These are phyloP conservation scores for Calameuta filiformis DNA, from an alignment of 2,888 invertebrate species.

Conservation along the genomic window DNA sequence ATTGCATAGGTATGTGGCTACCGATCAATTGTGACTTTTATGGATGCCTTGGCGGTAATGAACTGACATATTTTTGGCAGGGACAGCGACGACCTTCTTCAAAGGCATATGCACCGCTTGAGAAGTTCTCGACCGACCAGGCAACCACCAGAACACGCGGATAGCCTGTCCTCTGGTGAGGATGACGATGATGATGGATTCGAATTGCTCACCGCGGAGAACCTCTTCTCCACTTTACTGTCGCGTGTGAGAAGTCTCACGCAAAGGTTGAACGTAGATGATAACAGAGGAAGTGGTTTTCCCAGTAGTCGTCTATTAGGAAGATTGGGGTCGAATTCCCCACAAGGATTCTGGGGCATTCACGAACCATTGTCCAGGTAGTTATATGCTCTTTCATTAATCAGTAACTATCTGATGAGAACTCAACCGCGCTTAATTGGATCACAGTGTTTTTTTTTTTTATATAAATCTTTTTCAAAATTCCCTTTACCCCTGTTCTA, in stretches of 20 bases:
- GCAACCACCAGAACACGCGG: slow-evolving; percentile 76
- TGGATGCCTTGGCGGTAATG: neutral
- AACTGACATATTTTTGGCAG: slow-evolving; percentile 24
- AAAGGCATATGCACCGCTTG: slow-evolving; percentile 60
- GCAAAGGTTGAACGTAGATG: slow-evolving; percentile 86
- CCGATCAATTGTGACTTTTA: neutral
- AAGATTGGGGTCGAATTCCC: slow-evolving; percentile 60
- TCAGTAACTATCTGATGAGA: neutral
- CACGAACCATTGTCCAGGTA: slow-evolving; percentile 69
- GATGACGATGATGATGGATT: slow-evolving; percentile 92
- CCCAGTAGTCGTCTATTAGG: slow-evolving; percentile 73
- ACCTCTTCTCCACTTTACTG: slow-evolving; percentile 86
- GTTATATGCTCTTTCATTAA: slow-evolving; percentile 25
- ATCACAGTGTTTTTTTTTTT: neutral
- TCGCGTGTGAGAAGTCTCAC: slow-evolving; percentile 88
- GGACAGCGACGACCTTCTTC: slow-evolving; percentile 59
- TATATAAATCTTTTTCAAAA: neutral
- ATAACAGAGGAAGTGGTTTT: slow-evolving; percentile 74
- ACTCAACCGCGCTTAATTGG: neutral
- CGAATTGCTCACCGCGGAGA: slow-evolving; percentile 91
- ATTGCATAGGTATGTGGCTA: slow-evolving; percentile 64
- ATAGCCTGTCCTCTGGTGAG: slow-evolving; percentile 89
- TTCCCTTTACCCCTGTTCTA: slow-evolving; percentile 15
- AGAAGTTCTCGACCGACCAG: slow-evolving; percentile 78
- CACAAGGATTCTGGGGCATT: slow-evolving; percentile 66